Base-by-base conservation (phyloP, 2,888 invertebrate species). In the Phasia obesa region DNA sequence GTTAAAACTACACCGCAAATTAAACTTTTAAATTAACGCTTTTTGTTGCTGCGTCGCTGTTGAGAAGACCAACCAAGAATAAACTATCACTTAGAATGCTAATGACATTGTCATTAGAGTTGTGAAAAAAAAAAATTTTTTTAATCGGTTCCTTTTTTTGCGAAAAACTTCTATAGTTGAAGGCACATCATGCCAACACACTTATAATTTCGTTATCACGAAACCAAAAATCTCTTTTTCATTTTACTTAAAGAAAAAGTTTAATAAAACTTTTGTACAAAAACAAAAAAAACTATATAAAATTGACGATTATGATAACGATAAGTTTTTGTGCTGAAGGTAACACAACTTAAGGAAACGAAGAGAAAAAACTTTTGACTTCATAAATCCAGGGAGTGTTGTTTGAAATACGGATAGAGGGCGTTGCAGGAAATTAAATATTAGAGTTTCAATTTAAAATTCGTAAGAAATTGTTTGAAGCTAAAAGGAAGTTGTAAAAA, bases 31-130 rank as follows among this genome's bases (percentile, higher is more conserved):
- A 73, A 81, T 82, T 74, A 64, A 31, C 49, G 23, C 49, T 69
- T 62, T 60, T 47, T n/a, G 23, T 27, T 62, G 19, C n/a, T n/a
- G n/a, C 47, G 5, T 25, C 21, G 15, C 15, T 44, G 31, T 15
- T 42, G 19, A n/a, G n/a, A 21, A 44, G 23, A 69, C 38, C 60
- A 31, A 59, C 47, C 31, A 35, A 51, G 35, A 59, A 74, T 69
- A 78, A 78, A 83, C 74, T 78, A 75, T 76, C 81, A 80, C 73
- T 84, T 84, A 77, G 81, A 84, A 84, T 84, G 84, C 78, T 81
- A 84, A 84, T 81, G 84, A 84, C 75, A 81, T 65, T 75, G 78
- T 70, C 78, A 81, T 84, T 81, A 81, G 65, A 79, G 71, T 83
- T 74, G 42, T 17, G 53, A 38, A 74, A 77, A 59, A 53, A 49